Evolutionary conservation across 92 coral and sea anemone genomes (phyloP).

Genomic region (Heliopora coerulea): DNA sequence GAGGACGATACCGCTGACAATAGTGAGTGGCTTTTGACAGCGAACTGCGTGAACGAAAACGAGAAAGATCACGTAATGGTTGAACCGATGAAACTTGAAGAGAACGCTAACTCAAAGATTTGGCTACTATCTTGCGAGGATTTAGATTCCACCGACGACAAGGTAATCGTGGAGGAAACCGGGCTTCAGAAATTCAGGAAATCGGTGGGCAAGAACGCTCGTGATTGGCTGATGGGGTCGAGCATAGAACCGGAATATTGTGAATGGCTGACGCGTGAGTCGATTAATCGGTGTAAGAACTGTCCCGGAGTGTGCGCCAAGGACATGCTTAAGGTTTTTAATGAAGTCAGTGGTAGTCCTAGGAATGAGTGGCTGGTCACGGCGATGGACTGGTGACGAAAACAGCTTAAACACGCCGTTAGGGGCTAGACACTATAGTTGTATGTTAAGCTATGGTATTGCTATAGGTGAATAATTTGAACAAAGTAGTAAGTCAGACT

Average conservation of each 20-base stretch:
- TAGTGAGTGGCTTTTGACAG: neutral
- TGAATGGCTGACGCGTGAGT: slow-evolving; percentile 40
- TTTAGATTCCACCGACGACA: neutral
- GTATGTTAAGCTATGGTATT: no score
- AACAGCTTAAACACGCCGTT: neutral
- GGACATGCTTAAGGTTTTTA: slow-evolving; percentile 68
- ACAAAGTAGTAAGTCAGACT: no score
- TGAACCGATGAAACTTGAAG: neutral
- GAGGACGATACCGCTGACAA: neutral
- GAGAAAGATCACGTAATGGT: neutral
- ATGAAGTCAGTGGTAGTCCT: slow-evolving; percentile 49
- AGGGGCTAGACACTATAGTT: no score
- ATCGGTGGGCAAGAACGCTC: neutral
- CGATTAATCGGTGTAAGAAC: slow-evolving; percentile 65
- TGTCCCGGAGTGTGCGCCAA: slow-evolving; percentile 81
- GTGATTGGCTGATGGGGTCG: slow-evolving; percentile 22
- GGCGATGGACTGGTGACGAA: slow-evolving; percentile 35
- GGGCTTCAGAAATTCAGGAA: slow-evolving; percentile 28
- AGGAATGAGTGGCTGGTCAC: slow-evolving; percentile 69
- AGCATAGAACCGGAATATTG: slow-evolving; percentile 25
- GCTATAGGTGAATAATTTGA: no score
- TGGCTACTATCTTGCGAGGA: neutral
- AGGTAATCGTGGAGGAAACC: neutral
- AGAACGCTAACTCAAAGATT: neutral
- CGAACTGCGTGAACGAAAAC: neutral